phyloP scores from a whole-genome alignment of 2,888 invertebrate species.

The Apamea monoglypha region DNA sequence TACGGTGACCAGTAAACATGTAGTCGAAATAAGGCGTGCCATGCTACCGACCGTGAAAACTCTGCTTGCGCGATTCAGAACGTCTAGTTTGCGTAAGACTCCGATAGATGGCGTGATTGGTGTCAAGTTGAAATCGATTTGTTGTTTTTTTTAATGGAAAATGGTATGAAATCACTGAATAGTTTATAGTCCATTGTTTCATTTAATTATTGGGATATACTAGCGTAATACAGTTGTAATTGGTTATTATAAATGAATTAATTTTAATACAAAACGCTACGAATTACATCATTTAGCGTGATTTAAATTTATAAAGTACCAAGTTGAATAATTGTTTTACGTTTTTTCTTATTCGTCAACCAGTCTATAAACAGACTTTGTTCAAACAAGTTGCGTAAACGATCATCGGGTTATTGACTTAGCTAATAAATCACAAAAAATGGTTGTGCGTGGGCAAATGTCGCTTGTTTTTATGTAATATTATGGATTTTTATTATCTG shows the following conservation, averaged over 20 bases:
- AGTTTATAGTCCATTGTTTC: neutral
- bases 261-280: neutral
- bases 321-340: neutral
- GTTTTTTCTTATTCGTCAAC: neutral
- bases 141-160: neutral
- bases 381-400: neutral
- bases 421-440: slow-evolving; percentile 18
- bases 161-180: neutral
- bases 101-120: slow-evolving; percentile 52
- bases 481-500: too few species aligned
- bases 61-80: slow-evolving; percentile 33
- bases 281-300: neutral
- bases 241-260: neutral
- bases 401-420: slow-evolving; percentile 14
- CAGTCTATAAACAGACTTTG: slow-evolving; percentile 3
- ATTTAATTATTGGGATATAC: neutral
- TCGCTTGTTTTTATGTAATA: too few species aligned
- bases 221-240: neutral
- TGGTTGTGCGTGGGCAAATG: neutral
- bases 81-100: neutral
- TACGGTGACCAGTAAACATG: neutral
- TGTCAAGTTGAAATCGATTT: slow-evolving; percentile 29
- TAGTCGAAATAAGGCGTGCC: slow-evolving; percentile 26
- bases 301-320: neutral
- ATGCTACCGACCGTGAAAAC: slow-evolving; percentile 27